A percentile compares a stretch with the other conserved stretches of the same genome.
Evolutionary conservation across 92 coral and sea anemone species (phyloP).

Genomic region (Umimayanthus chanpuru): DNA sequence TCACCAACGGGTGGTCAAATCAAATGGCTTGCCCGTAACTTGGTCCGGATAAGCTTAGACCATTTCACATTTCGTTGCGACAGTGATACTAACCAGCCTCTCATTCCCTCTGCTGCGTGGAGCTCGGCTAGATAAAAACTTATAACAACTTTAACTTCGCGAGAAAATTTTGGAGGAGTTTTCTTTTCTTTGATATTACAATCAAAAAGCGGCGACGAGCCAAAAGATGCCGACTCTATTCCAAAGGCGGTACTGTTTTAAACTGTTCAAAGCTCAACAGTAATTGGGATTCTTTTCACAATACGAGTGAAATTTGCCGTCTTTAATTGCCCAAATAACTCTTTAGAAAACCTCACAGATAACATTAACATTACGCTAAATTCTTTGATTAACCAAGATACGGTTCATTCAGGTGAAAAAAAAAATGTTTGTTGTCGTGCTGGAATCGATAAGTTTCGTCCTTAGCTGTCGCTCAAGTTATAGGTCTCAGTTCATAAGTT

Average conservation of each 20-base stretch:
- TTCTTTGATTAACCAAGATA: slow-evolving; percentile 24
- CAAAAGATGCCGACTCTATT: slow-evolving; percentile 41
- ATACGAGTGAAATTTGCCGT: slow-evolving; percentile 42
- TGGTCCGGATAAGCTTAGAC: slow-evolving; percentile 37
- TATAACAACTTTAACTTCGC: background rate
- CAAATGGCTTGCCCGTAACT: slow-evolving; percentile 14
- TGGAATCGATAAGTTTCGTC: background rate
- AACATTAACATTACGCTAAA: slow-evolving; percentile 40
- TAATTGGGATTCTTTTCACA: slow-evolving; percentile 47
- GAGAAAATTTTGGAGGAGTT: slow-evolving; percentile 14
- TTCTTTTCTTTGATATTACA: slow-evolving; percentile 33
- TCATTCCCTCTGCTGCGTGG: slow-evolving; percentile 2
- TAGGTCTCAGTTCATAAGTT: slow-evolving; percentile 2
- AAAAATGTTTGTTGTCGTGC: background rate
- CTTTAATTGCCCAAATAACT: slow-evolving; percentile 42
- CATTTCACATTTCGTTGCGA: slow-evolving; percentile 27
- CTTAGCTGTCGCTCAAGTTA: background rate
- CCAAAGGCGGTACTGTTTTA: slow-evolving; percentile 39
- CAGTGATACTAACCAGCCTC: slow-evolving; percentile 30
- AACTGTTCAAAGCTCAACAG: slow-evolving; percentile 39
- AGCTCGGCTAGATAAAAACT: slow-evolving; percentile 4
- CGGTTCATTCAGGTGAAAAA: background rate
- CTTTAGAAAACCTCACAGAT: slow-evolving; percentile 38
- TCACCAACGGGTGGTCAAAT: slow-evolving; percentile 46
- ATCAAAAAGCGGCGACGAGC: slow-evolving; percentile 38